These are phyloP conservation scores for Melipona bicolor DNA, from an alignment of 2,888 invertebrate genomes.

Conservation along the genomic window DNA sequence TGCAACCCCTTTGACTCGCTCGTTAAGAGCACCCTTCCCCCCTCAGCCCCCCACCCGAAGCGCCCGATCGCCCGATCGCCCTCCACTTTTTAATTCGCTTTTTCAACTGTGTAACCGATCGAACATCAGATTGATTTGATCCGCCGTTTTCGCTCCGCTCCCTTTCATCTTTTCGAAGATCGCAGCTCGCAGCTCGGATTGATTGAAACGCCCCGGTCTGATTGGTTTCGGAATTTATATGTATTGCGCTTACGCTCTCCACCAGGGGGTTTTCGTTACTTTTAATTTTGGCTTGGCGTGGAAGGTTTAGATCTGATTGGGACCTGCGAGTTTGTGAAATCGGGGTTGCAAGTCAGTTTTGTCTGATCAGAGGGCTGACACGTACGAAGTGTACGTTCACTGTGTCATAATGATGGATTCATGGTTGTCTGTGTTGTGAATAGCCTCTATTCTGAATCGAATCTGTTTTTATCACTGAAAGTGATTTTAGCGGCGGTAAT, in stretches of 20 bases:
- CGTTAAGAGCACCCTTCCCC: not conserved
- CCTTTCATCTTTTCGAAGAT: not conserved
- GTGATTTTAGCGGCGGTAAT: no score
- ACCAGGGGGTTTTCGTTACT: not conserved
- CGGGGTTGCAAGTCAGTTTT: no score
- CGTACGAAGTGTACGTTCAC: no score
- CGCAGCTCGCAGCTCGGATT: not conserved
- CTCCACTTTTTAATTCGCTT: slow-evolving; percentile 3
- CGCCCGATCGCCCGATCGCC: no score
- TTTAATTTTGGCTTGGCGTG: not conserved
- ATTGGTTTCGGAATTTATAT: not conserved
- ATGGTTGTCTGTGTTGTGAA: no score
- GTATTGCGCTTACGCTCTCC: no score
- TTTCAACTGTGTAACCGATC: not conserved
- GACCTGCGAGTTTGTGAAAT: no score
- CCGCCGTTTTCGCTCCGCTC: not conserved
- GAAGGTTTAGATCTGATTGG: no score
- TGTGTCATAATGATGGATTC: no score
- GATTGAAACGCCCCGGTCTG: not conserved
- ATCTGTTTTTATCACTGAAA: no score
- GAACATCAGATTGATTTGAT: slow-evolving; percentile 10
- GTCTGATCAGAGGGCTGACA: no score
- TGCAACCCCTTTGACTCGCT: not conserved
- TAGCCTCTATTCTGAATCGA: no score
- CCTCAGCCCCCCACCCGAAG: not conserved